These are phyloP conservation scores for Polyploca ridens DNA, from an alignment of 2,888 invertebrate species.

Conservation along the genomic window DNA sequence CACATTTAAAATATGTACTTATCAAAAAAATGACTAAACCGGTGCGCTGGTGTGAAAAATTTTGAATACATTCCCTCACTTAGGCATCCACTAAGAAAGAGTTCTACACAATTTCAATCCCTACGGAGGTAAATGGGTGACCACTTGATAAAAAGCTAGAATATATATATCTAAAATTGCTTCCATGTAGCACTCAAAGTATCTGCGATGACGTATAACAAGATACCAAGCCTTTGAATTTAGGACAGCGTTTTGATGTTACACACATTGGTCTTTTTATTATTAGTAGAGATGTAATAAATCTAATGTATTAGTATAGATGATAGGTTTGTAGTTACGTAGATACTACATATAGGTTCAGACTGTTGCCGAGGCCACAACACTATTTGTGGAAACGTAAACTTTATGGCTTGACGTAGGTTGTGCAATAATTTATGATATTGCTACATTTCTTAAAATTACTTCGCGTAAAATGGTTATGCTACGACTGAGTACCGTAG, in stretches of 20 bases:
- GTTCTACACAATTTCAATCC: too few relatives aligned
- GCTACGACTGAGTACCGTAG: background rate
- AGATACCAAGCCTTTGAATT: background rate
- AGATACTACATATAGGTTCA: conserved; percentile 15
- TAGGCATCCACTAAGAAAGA: too few relatives aligned
- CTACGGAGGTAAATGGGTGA: too few relatives aligned
- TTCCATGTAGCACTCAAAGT: background rate
- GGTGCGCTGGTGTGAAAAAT: too few relatives aligned
- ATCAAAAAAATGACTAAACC: too few relatives aligned
- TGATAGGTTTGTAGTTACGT: conserved; percentile 12
- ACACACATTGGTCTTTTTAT: background rate
- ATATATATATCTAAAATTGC: too few relatives aligned
- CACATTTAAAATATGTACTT: too few relatives aligned
- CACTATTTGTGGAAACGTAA: conserved; percentile 42
- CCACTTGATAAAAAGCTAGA: too few relatives aligned
- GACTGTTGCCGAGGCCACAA: conserved; percentile 34
- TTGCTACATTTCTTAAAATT: conserved; percentile 15
- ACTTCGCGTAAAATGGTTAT: background rate
- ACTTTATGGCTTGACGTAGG: conserved; percentile 39
- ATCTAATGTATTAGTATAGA: conserved; percentile 5
- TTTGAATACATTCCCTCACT: too few relatives aligned
- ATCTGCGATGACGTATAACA: background rate
- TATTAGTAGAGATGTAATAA: background rate
- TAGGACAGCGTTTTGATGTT: background rate
- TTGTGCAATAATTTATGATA: conserved; percentile 23